A percentile compares a stretch with the other conserved stretches of the same genome.
phyloP scores from a whole-genome alignment of 2,113 vertebrate genomes.

The Poecile atricapillus region DNA sequence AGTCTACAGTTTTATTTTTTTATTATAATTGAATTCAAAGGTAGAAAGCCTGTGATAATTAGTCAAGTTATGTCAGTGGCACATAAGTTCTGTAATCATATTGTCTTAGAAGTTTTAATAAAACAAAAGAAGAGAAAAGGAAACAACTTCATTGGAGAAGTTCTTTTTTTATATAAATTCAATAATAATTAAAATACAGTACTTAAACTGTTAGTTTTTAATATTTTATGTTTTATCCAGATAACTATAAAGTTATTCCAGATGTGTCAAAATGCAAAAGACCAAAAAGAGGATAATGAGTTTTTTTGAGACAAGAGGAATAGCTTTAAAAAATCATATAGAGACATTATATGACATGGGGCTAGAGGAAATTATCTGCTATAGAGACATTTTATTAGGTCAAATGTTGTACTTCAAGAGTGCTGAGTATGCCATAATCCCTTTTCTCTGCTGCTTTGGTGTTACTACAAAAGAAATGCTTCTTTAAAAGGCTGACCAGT shows the following conservation, averaged over 20 bases:
- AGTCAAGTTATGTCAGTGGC: background rate
- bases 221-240: background rate
- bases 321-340: background rate
- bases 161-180: background rate
- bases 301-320: background rate
- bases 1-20: background rate
- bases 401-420: background rate
- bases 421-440: background rate
- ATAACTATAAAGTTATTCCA: background rate
- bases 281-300: background rate
- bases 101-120: background rate
- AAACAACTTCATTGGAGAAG: background rate
- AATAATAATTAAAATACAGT: background rate
- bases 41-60: background rate
- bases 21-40: background rate
- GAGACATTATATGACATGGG: background rate
- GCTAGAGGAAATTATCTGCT: background rate
- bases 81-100: background rate
- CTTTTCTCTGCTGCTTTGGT: background rate
- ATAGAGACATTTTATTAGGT: background rate
- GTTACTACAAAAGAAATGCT: background rate
- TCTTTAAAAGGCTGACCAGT: background rate
- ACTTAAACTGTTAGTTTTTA: background rate
- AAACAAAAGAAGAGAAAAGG: background rate
- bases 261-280: background rate